A percentile compares a stretch with the other conserved stretches of the same genome.
These are phyloP conservation scores for Nothocercus julius DNA, from an alignment of 2,113 vertebrate genomes.

Conservation along the genomic window DNA sequence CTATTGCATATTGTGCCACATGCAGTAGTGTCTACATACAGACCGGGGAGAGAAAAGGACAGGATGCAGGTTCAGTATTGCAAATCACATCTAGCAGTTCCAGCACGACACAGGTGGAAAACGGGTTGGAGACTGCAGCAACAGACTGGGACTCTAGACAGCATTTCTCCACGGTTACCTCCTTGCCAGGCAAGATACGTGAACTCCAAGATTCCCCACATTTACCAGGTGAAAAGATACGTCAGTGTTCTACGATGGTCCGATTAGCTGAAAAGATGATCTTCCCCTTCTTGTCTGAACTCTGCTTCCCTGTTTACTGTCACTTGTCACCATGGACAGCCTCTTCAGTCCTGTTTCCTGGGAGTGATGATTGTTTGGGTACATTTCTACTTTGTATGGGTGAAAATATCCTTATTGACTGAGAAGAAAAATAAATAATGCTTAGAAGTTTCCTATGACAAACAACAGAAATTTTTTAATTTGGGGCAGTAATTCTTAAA, in stretches of 20 bases:
- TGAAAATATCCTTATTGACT: not conserved
- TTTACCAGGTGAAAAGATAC: not conserved
- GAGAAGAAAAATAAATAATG: slow-evolving; percentile 30
- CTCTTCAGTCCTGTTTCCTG: not conserved
- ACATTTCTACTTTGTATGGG: not conserved
- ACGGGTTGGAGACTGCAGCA: not conserved
- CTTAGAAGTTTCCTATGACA: not conserved
- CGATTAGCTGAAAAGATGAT: not conserved
- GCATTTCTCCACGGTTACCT: not conserved
- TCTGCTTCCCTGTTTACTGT: not conserved
- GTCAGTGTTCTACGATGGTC: not conserved
- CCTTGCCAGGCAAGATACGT: accelerated
- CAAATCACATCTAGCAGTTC: not conserved
- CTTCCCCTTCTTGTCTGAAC: not conserved
- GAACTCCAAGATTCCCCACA: not conserved
- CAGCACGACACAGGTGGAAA: not conserved
- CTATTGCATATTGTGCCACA: not conserved
- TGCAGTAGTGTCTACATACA: not conserved
- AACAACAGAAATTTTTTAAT: not conserved
- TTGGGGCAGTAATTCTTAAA: not conserved
- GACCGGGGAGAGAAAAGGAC: not conserved
- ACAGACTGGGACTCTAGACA: not conserved
- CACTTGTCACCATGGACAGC: not conserved
- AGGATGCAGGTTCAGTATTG: not conserved
- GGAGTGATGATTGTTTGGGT: not conserved